These are phyloP conservation scores for Sinodicranocentrus sp. DNA, from an alignment of 2,888 invertebrate genomes.

Conservation along the genomic window DNA sequence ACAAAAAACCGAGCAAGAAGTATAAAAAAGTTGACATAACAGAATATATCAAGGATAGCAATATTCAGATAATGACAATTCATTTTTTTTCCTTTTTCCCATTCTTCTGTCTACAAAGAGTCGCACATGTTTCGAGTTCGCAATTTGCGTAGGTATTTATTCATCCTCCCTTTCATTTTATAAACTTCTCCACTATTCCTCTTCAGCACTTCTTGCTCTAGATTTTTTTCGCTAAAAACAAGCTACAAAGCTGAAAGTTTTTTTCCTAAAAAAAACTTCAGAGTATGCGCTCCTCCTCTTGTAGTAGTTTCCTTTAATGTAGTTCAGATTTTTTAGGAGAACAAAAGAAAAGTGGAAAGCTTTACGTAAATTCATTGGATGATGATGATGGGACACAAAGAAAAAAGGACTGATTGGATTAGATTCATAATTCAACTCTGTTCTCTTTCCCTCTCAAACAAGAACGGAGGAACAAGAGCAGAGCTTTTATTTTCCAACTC, in stretches of 20 bases:
- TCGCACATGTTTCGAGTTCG: too few relatives aligned
- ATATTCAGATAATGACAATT: neutral
- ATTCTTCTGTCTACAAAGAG: too few relatives aligned
- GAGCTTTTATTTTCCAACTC: constrained; percentile 2
- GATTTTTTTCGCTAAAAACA: neutral
- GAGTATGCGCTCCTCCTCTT: neutral
- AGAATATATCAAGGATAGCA: too few relatives aligned
- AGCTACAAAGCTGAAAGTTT: neutral
- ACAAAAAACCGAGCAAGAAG: too few relatives aligned
- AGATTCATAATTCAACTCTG: constrained; percentile 57
- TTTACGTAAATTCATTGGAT: constrained; percentile 48
- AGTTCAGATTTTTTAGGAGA: constrained; percentile 36
- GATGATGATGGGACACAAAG: constrained; percentile 47
- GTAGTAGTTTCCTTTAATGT: constrained; percentile 27
- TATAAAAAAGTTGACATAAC: too few relatives aligned
- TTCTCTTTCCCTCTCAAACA: neutral
- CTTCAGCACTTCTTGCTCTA: too few relatives aligned
- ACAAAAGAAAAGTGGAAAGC: constrained; percentile 31
- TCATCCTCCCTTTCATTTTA: too few relatives aligned
- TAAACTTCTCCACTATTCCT: too few relatives aligned
- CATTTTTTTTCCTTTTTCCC: neutral
- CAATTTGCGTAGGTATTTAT: too few relatives aligned
- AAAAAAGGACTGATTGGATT: constrained; percentile 56
- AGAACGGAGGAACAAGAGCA: neutral
- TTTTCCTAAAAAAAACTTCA: neutral